These are phyloP conservation scores for Stichodactyla mertensii DNA, from an alignment of 64 coral and sea anemone genomes.

Conservation along the genomic window DNA sequence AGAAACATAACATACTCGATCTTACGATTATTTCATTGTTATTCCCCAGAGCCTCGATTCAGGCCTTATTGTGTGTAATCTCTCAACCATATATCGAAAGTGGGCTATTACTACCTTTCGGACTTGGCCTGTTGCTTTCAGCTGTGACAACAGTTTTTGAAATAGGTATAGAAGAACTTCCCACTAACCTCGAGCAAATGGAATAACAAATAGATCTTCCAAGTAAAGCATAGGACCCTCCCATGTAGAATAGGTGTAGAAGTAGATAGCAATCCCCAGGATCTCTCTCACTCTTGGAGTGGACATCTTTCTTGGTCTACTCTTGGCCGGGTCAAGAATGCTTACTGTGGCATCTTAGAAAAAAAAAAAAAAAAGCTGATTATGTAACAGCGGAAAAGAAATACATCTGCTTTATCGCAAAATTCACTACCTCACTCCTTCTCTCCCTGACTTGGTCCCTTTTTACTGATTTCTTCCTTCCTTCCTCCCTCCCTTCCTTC, in stretches of 20 bases:
- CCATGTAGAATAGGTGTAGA: slow-evolving; percentile 87
- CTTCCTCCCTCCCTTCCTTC: neutral
- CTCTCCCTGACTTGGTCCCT: neutral
- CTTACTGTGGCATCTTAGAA: neutral
- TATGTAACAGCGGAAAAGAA: neutral
- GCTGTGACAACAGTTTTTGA: too few relatives aligned
- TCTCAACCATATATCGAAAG: too few relatives aligned
- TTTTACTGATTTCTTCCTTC: neutral
- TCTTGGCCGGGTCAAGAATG: neutral
- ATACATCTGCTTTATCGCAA: neutral
- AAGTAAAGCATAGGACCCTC: slow-evolving; percentile 75
- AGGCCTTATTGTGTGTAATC: too few relatives aligned
- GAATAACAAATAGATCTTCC: slow-evolving; percentile 77
- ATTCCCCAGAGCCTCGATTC: too few relatives aligned
- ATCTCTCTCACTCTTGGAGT: slow-evolving; percentile 3
- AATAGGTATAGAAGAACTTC: too few relatives aligned
- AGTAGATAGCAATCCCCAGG: slow-evolving; percentile 63
- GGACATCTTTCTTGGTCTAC: too few relatives aligned
- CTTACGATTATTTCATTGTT: too few relatives aligned
- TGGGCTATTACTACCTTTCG: too few relatives aligned
- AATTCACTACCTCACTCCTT: neutral
- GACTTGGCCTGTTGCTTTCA: too few relatives aligned
- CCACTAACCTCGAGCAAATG: slow-evolving; percentile 48
- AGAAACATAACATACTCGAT: too few relatives aligned
- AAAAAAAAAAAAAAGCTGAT: too few relatives aligned